phyloP scores from a whole-genome alignment of 2,888 invertebrate species.

The Euzophera pinguis region DNA sequence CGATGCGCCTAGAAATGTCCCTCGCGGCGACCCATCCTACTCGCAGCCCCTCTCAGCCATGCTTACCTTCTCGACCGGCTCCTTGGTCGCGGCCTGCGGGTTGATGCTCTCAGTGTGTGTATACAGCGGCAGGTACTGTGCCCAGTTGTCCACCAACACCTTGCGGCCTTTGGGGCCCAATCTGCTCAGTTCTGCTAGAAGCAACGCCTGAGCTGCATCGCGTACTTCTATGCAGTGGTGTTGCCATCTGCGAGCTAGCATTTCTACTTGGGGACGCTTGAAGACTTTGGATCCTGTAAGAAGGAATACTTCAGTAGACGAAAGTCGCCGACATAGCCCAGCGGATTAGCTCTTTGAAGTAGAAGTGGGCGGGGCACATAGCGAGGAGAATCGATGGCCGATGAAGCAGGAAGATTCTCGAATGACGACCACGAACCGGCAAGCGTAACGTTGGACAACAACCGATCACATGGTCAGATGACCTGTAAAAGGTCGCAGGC shows the following conservation, averaged over 20 bases:
- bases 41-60: neutral
- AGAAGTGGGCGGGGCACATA: too few species aligned
- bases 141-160: conserved; percentile 96
- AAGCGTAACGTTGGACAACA: too few species aligned
- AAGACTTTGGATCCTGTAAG: conserved; percentile 85
- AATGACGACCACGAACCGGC: too few species aligned
- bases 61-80: conserved; percentile 56
- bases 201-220: conserved; percentile 96
- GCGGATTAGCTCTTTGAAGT: too few species aligned
- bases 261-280: conserved; percentile 97
- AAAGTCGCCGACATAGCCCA: too few species aligned
- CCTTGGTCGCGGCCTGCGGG: conserved; percentile 80
- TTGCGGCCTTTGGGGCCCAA: conserved; percentile 95
- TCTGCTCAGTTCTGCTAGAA: conserved; percentile 94
- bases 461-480: too few species aligned
- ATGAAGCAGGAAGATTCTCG: too few species aligned
- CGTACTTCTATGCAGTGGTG: conserved; percentile 98
- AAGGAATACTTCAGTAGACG: neutral
- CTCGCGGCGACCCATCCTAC: too few species aligned
- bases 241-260: conserved; percentile 98
- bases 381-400: too few species aligned
- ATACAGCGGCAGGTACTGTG: conserved; percentile 94
- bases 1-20: too few species aligned
- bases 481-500: too few species aligned
- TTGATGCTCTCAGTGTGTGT: conserved; percentile 89